Evolutionary conservation across 2,888 invertebrate genomes (phyloP), one percentile per base, ranked within the genome.

Genomic region (Erebia ligea): DNA sequence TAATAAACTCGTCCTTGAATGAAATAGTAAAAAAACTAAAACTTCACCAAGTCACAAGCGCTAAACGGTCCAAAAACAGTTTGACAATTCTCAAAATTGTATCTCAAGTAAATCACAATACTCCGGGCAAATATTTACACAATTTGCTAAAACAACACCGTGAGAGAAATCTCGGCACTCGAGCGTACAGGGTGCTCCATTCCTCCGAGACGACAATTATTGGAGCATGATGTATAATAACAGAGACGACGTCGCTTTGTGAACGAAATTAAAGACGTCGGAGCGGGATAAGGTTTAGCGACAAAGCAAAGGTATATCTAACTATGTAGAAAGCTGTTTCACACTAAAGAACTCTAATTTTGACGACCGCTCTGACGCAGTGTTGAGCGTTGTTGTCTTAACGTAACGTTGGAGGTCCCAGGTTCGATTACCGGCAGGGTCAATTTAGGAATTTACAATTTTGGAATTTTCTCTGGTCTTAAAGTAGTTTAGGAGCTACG

Each of bases 161-260:
- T 59, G 58, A 57, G 63, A 34, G 56, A 72, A 77, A 76, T 73
- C 73, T 70, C 72, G 72, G 72, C 70, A 77, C 72, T 78, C 50
- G 71, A 61, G 54, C 42, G 40, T 65, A 80, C 80, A 77, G 77
- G 73, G 57, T 74, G 75, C 74, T 76, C 77, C 78, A 82, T 84
- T 83, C 81, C 83, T 79, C 79, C 77, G 79, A 81, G 80, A 83
- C 81, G 81, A 79, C 79, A 81, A 85, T 86, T 86, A 86, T 86
- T 86, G 85, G 84, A 83, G 83, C 86, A 82, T 86, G 85, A 86
- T 84, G 84, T 84, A 84, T 84, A 85, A 86, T 71, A 74, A 72
- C 78, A 76, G 74, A 77, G 76, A 76, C 74, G 77, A 76, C 76
- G 77, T 77, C 80, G 80, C 81, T 85, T 86, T 85, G 84, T 84